Evolutionary conservation across 2,888 invertebrate genomes (phyloP).

Genomic region (Drosophila sordidula): DNA sequence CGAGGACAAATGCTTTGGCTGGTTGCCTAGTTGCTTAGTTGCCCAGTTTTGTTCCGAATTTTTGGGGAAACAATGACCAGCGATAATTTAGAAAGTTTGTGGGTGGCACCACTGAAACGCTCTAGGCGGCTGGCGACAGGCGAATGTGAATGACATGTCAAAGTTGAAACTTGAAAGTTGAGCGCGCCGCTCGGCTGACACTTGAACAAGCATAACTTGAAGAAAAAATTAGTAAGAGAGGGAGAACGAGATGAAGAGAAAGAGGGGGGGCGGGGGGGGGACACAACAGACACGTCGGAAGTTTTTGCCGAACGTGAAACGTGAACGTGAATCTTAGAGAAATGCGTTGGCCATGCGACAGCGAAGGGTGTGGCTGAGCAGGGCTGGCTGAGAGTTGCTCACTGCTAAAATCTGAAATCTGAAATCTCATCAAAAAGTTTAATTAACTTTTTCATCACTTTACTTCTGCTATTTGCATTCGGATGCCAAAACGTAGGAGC

Average conservation of each 20-base stretch:
- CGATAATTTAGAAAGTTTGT: constrained; percentile 68
- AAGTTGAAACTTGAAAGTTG: constrained; percentile 58
- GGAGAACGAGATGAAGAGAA: background rate
- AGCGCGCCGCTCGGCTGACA: constrained; percentile 34
- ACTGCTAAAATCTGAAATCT: constrained; percentile 61
- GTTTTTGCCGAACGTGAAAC: constrained; percentile 37
- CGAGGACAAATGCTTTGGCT: constrained; percentile 22
- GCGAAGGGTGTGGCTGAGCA: background rate
- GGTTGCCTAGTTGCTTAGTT: constrained; percentile 8
- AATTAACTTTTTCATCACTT: constrained; percentile 81
- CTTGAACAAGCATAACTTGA: constrained; percentile 61
- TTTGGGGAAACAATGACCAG: constrained; percentile 62
- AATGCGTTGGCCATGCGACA: background rate
- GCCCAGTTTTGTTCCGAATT: constrained; percentile 12
- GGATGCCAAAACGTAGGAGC: constrained; percentile 29
- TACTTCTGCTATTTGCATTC: constrained; percentile 71
- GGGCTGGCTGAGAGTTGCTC: constrained; percentile 1
- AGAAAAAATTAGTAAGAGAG: constrained; percentile 8
- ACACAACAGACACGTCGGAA: constrained; percentile 50
- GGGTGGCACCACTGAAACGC: constrained; percentile 10
- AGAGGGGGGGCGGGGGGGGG: constrained; percentile 3
- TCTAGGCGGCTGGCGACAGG: background rate
- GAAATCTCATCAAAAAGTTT: constrained; percentile 81
- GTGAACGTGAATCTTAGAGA: constrained; percentile 16
- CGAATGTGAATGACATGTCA: constrained; percentile 60